phyloP scores from a whole-genome alignment of 2,797 vertebrate genomes.

The Cheirogaleus major region DNA sequence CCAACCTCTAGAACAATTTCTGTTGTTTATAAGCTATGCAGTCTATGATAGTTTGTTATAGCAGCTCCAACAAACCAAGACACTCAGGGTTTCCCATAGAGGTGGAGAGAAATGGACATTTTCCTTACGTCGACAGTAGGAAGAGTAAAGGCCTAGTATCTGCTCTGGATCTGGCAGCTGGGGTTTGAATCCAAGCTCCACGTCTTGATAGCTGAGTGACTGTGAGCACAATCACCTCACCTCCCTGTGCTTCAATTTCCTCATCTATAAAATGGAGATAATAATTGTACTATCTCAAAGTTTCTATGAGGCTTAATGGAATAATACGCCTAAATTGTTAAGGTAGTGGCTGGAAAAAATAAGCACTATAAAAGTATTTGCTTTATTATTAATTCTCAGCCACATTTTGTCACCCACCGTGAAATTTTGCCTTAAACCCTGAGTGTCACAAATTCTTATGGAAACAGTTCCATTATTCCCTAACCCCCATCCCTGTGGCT shows the following conservation, averaged over 20 bases:
- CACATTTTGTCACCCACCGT: neutral
- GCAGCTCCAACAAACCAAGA: neutral
- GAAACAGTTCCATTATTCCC: neutral
- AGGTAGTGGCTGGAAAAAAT: neutral
- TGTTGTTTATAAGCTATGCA: neutral
- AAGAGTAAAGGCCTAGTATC: neutral
- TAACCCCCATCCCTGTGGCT: neutral
- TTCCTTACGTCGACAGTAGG: neutral
- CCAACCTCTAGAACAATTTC: neutral
- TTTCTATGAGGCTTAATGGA: neutral
- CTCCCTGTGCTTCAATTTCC: neutral
- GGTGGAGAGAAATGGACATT: neutral
- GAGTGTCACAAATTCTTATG: neutral
- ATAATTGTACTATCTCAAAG: neutral
- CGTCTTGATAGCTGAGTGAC: neutral
- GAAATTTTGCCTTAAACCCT: neutral
- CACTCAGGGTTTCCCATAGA: neutral
- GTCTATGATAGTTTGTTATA: neutral
- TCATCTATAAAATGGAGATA: neutral
- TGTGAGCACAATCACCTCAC: neutral
- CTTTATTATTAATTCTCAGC: neutral
- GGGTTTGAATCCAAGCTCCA: neutral
- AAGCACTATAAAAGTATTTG: neutral
- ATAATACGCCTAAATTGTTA: neutral
- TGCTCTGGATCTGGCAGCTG: neutral